These are phyloP conservation scores for Ctenochaetus hawaiiensis DNA, from an alignment of 2,797 vertebrate species.

Conservation along the genomic window DNA sequence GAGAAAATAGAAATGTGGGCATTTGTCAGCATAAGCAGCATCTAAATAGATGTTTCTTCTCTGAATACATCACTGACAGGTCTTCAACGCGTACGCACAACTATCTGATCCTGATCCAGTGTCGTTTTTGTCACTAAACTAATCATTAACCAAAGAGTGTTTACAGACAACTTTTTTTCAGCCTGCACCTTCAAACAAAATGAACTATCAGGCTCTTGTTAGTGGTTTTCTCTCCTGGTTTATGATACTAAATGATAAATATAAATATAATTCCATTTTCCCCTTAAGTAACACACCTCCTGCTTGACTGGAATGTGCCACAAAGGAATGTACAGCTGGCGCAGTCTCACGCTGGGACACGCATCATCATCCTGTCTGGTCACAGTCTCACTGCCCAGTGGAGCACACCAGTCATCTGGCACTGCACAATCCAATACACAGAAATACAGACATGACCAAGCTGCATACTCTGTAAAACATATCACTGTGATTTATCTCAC, in stretches of 20 bases:
- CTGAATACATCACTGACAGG: background rate
- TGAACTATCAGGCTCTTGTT: background rate
- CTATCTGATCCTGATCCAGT: background rate
- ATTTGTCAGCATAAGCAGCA: background rate
- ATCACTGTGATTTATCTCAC: no score
- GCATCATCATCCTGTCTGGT: background rate
- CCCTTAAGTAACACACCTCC: conserved; percentile 66
- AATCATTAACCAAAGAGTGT: background rate
- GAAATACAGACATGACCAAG: background rate
- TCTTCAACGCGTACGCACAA: background rate
- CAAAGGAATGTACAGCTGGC: conserved; percentile 66
- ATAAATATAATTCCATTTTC: background rate
- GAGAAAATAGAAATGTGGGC: background rate
- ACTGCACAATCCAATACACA: conserved; percentile 53
- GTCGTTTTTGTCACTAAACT: background rate
- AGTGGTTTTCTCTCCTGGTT: no score
- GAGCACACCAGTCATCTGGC: conserved; percentile 77
- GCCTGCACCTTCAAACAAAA: background rate
- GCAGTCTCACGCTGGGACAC: conserved; percentile 61
- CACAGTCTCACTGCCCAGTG: conserved; percentile 49
- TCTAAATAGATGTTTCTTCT: background rate
- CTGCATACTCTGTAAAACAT: no score
- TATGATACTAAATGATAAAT: background rate
- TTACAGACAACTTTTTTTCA: background rate
- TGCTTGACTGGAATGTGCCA: conserved; percentile 61